Evolutionary conservation across 2,888 invertebrate genomes (phyloP).

Genomic region (Saturnia japonica): DNA sequence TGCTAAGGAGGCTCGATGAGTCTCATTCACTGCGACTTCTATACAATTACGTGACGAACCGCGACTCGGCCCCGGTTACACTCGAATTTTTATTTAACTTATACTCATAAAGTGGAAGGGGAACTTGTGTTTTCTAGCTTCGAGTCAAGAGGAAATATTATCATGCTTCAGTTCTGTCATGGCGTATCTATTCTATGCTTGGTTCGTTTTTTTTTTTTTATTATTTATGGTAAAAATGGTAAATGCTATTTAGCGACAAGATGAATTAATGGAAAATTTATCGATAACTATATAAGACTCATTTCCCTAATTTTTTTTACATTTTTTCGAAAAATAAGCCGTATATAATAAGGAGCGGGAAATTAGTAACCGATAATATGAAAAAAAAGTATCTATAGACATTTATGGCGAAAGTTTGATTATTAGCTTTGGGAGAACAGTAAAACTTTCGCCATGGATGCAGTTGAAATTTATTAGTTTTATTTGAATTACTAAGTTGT

Average conservation of each 20-base stretch:
- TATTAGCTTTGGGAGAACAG: too few species aligned
- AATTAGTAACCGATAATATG: too few species aligned
- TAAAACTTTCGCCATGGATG: too few species aligned
- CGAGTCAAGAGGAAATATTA: neutral
- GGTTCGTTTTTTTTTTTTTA: neutral
- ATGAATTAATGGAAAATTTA: neutral
- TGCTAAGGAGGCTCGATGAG: conserved; percentile 93
- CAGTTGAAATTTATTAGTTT: too few species aligned
- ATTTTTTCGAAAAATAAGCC: too few species aligned
- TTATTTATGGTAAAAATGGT: neutral
- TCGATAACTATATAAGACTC: too few species aligned
- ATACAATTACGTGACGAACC: neutral
- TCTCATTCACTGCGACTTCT: conserved; percentile 18
- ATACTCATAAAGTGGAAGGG: neutral
- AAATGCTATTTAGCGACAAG: neutral
- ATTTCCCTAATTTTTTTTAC: too few species aligned
- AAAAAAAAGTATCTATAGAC: too few species aligned
- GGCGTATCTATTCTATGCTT: too few species aligned
- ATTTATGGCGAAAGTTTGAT: too few species aligned
- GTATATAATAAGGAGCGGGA: too few species aligned
- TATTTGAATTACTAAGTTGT: too few species aligned
- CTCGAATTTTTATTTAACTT: neutral
- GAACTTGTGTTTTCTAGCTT: neutral
- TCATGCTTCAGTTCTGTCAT: neutral
- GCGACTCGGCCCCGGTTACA: neutral